Evolutionary conservation across 2,888 invertebrate genomes (phyloP).

Genomic region (Drosophila paucipuncta): DNA sequence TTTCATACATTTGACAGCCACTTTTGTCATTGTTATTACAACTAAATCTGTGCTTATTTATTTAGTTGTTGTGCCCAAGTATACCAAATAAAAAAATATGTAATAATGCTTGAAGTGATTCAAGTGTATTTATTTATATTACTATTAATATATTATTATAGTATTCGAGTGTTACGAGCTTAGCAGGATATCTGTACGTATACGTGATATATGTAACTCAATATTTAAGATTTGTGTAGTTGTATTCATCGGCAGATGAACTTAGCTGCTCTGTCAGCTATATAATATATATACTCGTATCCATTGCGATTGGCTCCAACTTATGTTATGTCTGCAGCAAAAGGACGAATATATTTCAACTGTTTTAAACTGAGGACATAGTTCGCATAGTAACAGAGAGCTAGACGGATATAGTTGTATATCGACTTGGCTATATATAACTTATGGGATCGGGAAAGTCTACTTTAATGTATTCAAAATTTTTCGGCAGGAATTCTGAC

Average conservation of each 20-base stretch:
- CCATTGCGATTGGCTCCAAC: not conserved
- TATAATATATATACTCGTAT: too few relatives aligned
- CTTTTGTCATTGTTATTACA: constrained; percentile 4
- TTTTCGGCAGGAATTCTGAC: too few relatives aligned
- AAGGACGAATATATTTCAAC: not conserved
- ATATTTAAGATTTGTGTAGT: not conserved
- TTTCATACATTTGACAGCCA: constrained; percentile 31
- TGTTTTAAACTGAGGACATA: not conserved
- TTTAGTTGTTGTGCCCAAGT: not conserved
- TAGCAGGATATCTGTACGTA: not conserved
- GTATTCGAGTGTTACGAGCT: not conserved
- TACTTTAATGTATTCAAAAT: not conserved
- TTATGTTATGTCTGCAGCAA: not conserved
- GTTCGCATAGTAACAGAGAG: not conserved
- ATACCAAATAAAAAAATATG: not conserved
- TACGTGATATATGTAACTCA: not conserved
- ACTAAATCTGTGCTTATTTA: not conserved
- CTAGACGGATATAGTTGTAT: not conserved
- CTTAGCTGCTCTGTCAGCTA: not conserved
- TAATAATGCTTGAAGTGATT: not conserved
- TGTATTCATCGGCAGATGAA: not conserved
- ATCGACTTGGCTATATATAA: not conserved
- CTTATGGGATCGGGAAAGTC: not conserved
- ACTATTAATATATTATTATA: not conserved
- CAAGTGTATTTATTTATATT: not conserved